Percentiles rank a stretch among this genome's conserved stretches.
Conservation (phyloP, 2,113 vertebrate species). For the Pheucticus melanocephalus region DNA sequence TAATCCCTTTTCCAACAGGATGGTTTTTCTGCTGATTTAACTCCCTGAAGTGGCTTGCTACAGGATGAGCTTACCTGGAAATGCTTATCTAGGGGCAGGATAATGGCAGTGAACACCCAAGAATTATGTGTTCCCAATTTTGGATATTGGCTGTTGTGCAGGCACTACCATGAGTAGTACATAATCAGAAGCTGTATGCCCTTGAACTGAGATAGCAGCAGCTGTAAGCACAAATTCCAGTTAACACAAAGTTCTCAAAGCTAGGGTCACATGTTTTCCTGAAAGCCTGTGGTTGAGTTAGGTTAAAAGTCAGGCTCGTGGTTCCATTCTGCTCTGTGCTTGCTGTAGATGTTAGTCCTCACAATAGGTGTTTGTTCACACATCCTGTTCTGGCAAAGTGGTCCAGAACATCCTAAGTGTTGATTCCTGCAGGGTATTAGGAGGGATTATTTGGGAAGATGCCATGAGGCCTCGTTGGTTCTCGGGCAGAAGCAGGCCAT, state of each 20-base stretch:
- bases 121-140: not conserved
- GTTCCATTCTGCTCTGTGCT: not conserved
- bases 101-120: not conserved
- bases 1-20: not conserved
- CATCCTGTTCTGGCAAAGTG: not conserved
- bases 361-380: not conserved
- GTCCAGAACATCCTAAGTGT: not conserved
- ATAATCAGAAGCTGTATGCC: accelerated
- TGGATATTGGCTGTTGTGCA: not conserved
- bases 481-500: not conserved
- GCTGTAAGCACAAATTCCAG: not conserved
- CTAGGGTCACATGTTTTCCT: not conserved
- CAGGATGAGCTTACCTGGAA: not conserved
- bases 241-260: not conserved
- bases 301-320: not conserved
- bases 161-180: not conserved
- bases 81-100: not conserved
- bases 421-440: not conserved
- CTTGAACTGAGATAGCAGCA: not conserved
- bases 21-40: not conserved
- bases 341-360: not conserved
- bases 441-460: not conserved
- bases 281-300: accelerated
- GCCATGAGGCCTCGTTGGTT: not conserved
- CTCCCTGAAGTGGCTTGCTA: not conserved